Conservation (phyloP, 2,888 invertebrate genomes). For the Diplolepis rosae region DNA sequence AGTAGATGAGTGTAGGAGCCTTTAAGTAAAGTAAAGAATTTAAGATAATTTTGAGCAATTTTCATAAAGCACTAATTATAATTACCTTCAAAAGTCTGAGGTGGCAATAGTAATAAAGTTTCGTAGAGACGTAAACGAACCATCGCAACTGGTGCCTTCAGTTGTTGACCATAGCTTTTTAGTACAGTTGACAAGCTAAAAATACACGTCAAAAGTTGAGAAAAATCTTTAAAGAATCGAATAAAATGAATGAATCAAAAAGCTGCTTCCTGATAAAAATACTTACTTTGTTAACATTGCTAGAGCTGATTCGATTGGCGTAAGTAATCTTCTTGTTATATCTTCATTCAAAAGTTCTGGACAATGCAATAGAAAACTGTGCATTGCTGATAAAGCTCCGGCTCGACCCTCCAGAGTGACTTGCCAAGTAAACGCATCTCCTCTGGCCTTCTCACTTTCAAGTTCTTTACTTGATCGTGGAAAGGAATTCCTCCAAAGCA, state of each 20-base stretch:
- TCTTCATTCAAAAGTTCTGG: conserved; percentile 94
- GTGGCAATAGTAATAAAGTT: conserved; percentile 85
- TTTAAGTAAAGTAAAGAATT: conserved; percentile 53
- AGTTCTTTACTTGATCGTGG: conserved; percentile 97
- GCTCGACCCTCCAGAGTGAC: conserved; percentile 97
- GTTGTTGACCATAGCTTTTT: conserved; percentile 91
- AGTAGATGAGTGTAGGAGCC: conserved; percentile 90
- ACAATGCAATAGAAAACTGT: conserved; percentile 93
- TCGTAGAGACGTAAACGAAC: conserved; percentile 94
- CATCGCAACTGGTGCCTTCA: conserved; percentile 96
- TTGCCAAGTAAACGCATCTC: conserved; percentile 99
- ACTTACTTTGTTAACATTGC: conserved; percentile 93
- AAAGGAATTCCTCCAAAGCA: conserved; percentile 98
- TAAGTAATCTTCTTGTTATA: conserved; percentile 89
- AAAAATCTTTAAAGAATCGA: neutral
- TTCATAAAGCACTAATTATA: conserved; percentile 27
- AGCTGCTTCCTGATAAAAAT: neutral
- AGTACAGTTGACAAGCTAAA: conserved; percentile 87
- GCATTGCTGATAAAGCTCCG: conserved; percentile 96
- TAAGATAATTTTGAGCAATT: neutral
- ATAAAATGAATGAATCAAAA: neutral
- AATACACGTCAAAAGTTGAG: conserved; percentile 44
- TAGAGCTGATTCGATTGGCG: conserved; percentile 95
- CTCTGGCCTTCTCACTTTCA: conserved; percentile 95
- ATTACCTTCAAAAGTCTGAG: conserved; percentile 86